phyloP scores from a whole-genome alignment of 2,797 vertebrate genomes.

The Lindbergichthys nudifrons region DNA sequence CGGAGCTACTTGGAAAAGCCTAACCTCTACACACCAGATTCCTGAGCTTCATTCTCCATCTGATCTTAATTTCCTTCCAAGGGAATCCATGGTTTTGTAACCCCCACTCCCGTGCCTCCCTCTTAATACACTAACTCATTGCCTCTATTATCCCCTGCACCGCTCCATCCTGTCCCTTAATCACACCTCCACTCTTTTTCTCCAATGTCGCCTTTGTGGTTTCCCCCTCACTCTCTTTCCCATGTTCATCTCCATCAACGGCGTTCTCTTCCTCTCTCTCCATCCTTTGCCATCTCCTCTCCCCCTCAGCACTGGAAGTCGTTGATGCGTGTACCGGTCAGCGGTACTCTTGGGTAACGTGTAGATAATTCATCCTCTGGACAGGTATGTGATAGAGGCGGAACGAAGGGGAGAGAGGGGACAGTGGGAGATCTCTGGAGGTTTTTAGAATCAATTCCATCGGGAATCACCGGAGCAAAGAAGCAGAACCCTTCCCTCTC shows the following conservation, averaged over 20 bases:
- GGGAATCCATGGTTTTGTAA: neutral
- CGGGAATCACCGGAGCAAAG: conserved; percentile 68
- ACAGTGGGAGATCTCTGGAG: conserved; percentile 75
- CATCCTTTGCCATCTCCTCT: conserved; percentile 1
- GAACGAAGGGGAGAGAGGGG: conserved; percentile 58
- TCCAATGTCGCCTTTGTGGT: conserved; percentile 8
- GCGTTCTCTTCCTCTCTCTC: conserved; percentile 25
- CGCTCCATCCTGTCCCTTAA: conserved; percentile 36
- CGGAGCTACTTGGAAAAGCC: conserved; percentile 49
- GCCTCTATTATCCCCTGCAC: conserved; percentile 47
- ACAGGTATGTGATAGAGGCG: conserved; percentile 79
- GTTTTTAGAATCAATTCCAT: conserved; percentile 81
- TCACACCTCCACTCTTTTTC: conserved; percentile 31
- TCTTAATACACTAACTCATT: conserved; percentile 49
- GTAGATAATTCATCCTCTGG: conserved; percentile 76
- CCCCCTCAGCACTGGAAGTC: conserved; percentile 58
- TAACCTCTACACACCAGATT: conserved; percentile 25
- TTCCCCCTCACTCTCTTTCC: conserved; percentile 8
- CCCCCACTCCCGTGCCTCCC: conserved; percentile 11
- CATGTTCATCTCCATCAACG: conserved; percentile 30
- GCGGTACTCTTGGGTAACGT: conserved; percentile 72
- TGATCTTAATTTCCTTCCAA: conserved; percentile 51
- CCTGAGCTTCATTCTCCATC: conserved; percentile 34
- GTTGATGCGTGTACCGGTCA: conserved; percentile 69
- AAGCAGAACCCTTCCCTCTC: conserved; percentile 58